Base-by-base conservation (phyloP, 1,140 invertebrate species). In the Lineus longissimus region DNA sequence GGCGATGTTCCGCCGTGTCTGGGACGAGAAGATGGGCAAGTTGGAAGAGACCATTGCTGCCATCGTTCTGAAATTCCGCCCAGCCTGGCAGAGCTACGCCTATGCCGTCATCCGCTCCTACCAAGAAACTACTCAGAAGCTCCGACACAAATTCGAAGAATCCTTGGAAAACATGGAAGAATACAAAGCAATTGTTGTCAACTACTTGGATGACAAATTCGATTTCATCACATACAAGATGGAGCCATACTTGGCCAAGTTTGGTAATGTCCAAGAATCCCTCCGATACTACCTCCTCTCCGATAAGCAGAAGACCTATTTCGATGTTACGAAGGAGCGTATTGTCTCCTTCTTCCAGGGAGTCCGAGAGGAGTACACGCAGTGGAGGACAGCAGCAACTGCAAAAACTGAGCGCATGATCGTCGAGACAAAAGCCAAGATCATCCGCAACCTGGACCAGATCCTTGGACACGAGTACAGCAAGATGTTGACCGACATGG, bases 261-360 rank as follows among this genome's bases (percentile, higher is more conserved):
- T 51, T 51, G 25, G 19, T 23, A n/a, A 27, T n/a, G 33, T 36
- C 6, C 33, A 36, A 36, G 33, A 36, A 15, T 7, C 33, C 33
- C 33, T 36, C 15, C 33, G 33, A 7, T 36, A 36, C 33, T 36
- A 36, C 33, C 33, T 36, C 33, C 33, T 36, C 15, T 36, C 33
- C 4, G 33, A 36, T 4, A 36, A 36, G 33, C 33, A 36, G 25
- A 41, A 13, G 11, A 61, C 65, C 19, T 13, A 71, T 33, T 57
- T 63, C 40, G 60, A 72, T 40, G 27, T 62, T 27, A 41, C 62
- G 40, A 68, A 66, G 59, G 61, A 68, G 45, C 33, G 69, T 13
- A 59, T 76, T 6, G 58, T 69, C 22, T 67, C 72, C 22, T 70
- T 76, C 30, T 63, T 76, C 41, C 62, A 62, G 11, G 40, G 71